Base-by-base conservation (phyloP, 1,140 invertebrate genomes). In the Maconellicoccus hirsutus region DNA sequence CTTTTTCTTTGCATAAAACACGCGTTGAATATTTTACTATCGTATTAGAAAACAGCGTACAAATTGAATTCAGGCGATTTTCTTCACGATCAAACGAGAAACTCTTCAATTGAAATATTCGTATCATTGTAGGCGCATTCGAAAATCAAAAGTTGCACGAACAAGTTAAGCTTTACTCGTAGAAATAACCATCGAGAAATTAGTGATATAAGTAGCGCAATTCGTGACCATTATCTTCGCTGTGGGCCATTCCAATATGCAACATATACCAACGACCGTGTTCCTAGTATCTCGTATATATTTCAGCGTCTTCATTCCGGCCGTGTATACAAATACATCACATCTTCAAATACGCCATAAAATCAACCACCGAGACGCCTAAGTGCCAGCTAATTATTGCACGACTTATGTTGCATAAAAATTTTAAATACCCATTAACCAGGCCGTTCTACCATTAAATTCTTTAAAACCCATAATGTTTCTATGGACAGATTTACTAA, bases 81-180 rank as follows among this genome's bases (percentile, higher is more conserved):
- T 19, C 42, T 52, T 52, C 42, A 52, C 42, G 42, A 52, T 52
- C 42, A 52, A 52, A 52, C 16, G 42, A 3, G 42, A 52, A 52
- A 33, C 42, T 52, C 42, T 52, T 52, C 42, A 52, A 52, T 52
- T 52, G n/a, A 52, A 52, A 52, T 52, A 52, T 52, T 52, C 42
- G 42, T 52, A 52, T 52, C 42, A 52, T 52, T 52, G 42, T 52
- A 33, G 29, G 29, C 12, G 16, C n/a, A 52, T 52, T 52, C n/a
- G 42, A 52, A 52, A 52, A 52, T 52, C 42, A 52, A 52, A 52
- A 52, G 42, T 52, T 52, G 42, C 42, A 52, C 42, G 42, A 52
- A 38, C 33, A 38, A 14, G 6, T 14, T 14, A 38, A 19, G 42
- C 42, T 52, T 52, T 52, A 52, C 4, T 19, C n/a, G 42, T 52